These are phyloP conservation scores for Branchinecta lindahli DNA, from an alignment of 1,140 invertebrate genomes.

Conservation along the genomic window DNA sequence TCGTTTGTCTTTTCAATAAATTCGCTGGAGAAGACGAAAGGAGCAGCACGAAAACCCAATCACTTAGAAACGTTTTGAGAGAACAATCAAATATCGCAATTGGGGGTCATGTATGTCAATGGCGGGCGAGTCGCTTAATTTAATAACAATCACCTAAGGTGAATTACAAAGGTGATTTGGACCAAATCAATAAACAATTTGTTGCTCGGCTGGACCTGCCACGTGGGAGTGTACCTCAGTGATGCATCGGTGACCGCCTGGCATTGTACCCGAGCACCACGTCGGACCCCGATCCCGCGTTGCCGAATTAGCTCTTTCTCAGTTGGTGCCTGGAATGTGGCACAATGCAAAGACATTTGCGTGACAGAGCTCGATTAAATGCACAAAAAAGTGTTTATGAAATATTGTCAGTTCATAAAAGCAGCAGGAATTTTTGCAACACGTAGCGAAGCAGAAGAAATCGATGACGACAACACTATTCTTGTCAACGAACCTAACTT, in stretches of 20 bases:
- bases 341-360: too few species aligned
- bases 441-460: too few species aligned
- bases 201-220: not conserved
- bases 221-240: not conserved
- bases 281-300: too few species aligned
- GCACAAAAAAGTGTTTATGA: too few species aligned
- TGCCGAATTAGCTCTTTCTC: too few species aligned
- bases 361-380: too few species aligned
- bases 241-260: not conserved
- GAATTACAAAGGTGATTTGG: not conserved
- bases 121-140: conserved; percentile 9
- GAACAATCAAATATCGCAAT: conserved; percentile 5
- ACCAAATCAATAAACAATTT: conserved; percentile 11
- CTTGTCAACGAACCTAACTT: too few species aligned
- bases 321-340: too few species aligned
- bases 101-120: not conserved
- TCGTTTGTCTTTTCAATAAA: too few species aligned
- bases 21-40: not conserved
- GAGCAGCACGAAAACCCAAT: not conserved
- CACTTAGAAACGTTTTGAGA: not conserved
- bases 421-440: too few species aligned
- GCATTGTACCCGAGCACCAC: not conserved
- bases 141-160: conserved; percentile 6
- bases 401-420: too few species aligned
- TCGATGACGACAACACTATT: too few species aligned